These are phyloP conservation scores for Agraylea sexmaculata DNA, from an alignment of 1,140 invertebrate species.

Conservation along the genomic window DNA sequence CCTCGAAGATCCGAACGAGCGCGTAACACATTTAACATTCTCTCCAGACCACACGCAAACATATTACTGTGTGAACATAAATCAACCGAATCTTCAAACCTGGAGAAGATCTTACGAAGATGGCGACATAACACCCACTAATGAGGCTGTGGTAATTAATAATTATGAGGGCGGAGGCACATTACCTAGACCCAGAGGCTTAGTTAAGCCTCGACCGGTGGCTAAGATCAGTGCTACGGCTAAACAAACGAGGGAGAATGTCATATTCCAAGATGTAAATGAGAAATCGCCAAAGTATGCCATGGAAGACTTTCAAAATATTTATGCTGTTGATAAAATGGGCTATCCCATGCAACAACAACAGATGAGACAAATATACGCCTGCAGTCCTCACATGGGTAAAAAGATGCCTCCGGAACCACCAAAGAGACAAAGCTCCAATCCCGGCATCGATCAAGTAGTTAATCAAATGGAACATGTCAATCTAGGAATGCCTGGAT, in stretches of 20 bases:
- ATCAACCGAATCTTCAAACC: conserved; percentile 32
- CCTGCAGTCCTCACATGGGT: conserved; percentile 48
- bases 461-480: conserved; percentile 22
- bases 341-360: conserved; percentile 37
- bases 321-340: conserved; percentile 32
- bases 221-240: conserved; percentile 63
- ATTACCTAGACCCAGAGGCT: conserved; percentile 66
- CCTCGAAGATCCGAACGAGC: conserved; percentile 55
- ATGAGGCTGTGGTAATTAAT: conserved; percentile 48
- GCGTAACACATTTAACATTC: conserved; percentile 51
- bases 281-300: conserved; percentile 44
- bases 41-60: conserved; percentile 41
- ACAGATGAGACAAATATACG: conserved; percentile 31
- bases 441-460: conserved; percentile 19
- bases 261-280: conserved; percentile 32
- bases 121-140: conserved; percentile 78
- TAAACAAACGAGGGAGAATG: conserved; percentile 30
- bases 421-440: conserved; percentile 61
- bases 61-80: conserved; percentile 34
- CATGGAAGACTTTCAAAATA: conserved; percentile 23
- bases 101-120: conserved; percentile 82
- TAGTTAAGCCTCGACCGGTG: conserved; percentile 71
- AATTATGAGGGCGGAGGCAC: conserved; percentile 67
- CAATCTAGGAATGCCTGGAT: conserved; percentile 6
- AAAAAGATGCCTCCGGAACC: conserved; percentile 75